phyloP scores from a whole-genome alignment of 2,888 invertebrate genomes.

The Sminthurides aquaticus region DNA sequence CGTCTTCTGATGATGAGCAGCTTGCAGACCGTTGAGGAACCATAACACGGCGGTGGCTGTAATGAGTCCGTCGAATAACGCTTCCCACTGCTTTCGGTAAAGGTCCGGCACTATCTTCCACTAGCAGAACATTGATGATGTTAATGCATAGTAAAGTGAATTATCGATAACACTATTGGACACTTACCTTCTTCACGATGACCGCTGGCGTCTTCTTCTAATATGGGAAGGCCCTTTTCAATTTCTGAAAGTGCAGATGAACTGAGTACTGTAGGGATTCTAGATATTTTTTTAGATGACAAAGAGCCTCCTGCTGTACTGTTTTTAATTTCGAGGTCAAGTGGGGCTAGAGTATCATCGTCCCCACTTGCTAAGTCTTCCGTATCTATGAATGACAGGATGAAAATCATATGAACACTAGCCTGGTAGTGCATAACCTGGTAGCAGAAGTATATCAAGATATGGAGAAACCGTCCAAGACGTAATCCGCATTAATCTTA shows the following conservation, averaged over 20 bases:
- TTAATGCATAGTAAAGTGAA: slow-evolving; percentile 3
- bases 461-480: neutral
- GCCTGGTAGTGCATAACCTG: no score
- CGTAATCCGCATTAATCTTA: slow-evolving; percentile 7
- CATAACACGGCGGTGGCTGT: slow-evolving; percentile 24
- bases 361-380: slow-evolving; percentile 28
- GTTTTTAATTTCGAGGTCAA: slow-evolving; percentile 27
- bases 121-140: no score
- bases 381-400: slow-evolving; percentile 21
- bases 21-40: slow-evolving; percentile 30
- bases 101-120: slow-evolving; percentile 26
- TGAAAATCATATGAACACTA: neutral
- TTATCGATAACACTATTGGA: neutral
- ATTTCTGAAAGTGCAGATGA: slow-evolving; percentile 24
- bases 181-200: slow-evolving; percentile 21
- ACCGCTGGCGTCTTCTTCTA: slow-evolving; percentile 25
- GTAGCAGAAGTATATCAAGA: neutral
- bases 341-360: slow-evolving; percentile 31
- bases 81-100: slow-evolving; percentile 18
- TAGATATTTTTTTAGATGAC: slow-evolving; percentile 20
- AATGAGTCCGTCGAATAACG: slow-evolving; percentile 12
- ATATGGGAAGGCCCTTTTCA: slow-evolving; percentile 24
- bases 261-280: slow-evolving; percentile 24
- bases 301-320: slow-evolving; percentile 11
- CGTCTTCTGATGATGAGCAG: slow-evolving; percentile 29